Conservation (phyloP, 2,888 invertebrate species). For the Xanthia togata region DNA sequence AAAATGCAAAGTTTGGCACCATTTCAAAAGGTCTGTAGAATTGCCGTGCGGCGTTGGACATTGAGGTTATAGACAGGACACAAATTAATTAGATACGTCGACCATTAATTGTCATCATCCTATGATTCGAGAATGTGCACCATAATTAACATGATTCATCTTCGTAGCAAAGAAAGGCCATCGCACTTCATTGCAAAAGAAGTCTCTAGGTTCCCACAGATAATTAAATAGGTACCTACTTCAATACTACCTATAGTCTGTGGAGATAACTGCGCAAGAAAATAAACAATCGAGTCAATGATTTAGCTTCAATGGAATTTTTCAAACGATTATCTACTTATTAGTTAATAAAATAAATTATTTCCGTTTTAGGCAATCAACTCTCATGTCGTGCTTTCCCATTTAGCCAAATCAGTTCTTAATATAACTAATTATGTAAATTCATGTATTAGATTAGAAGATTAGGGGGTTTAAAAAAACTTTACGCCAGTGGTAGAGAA, state of each 20-base stretch:
- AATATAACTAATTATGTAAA: too few species aligned
- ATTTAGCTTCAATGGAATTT: slow-evolving; percentile 7
- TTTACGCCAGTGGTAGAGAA: not conserved
- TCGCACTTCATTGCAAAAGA: not conserved
- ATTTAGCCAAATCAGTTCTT: not conserved
- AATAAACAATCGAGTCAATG: slow-evolving; percentile 16
- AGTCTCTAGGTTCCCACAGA: slow-evolving; percentile 28
- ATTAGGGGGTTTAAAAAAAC: not conserved
- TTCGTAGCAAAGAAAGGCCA: slow-evolving; percentile 1
- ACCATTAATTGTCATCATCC: not conserved
- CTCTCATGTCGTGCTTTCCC: not conserved
- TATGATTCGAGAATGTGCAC: not conserved
- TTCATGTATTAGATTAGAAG: not conserved
- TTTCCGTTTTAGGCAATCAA: not conserved
- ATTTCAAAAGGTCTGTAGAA: not conserved
- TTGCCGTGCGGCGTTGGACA: not conserved
- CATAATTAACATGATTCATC: not conserved
- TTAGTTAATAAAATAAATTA: too few species aligned
- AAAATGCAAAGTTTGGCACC: not conserved
- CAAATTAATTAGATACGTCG: not conserved
- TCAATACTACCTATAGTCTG: not conserved
- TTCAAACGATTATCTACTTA: not conserved
- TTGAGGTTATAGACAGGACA: not conserved
- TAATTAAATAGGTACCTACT: slow-evolving; percentile 14
- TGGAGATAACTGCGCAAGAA: slow-evolving; percentile 18